These are phyloP conservation scores for Uloborus plumipes DNA, from an alignment of 2,888 invertebrate genomes.

Conservation along the genomic window DNA sequence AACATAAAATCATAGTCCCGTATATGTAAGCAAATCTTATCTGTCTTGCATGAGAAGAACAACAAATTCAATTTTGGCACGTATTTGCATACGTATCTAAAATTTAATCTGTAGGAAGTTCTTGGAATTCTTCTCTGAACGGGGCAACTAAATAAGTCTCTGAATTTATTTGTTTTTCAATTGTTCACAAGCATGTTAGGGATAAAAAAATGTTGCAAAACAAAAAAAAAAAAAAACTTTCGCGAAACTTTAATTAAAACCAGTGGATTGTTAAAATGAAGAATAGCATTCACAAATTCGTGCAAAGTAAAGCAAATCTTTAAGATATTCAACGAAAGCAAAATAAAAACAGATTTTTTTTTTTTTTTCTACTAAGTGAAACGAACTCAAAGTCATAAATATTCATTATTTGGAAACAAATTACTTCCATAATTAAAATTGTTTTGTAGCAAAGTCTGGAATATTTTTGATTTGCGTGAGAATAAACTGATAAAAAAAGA, in stretches of 20 bases:
- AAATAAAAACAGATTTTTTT: constrained; percentile 16
- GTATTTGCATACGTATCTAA: not conserved
- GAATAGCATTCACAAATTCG: constrained; percentile 27
- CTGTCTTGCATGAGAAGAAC: not conserved
- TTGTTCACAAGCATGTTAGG: constrained; percentile 5
- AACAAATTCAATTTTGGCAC: constrained; percentile 3
- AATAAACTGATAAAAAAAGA: not conserved
- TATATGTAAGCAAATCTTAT: too few relatives aligned
- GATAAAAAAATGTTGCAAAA: not conserved
- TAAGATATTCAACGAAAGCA: not conserved
- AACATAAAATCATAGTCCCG: too few relatives aligned
- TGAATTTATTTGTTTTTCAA: constrained; percentile 9
- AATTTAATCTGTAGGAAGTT: too few relatives aligned
- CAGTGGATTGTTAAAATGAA: constrained; percentile 26
- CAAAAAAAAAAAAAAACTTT: not conserved
- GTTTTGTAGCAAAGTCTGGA: not conserved
- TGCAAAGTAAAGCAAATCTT: not conserved
- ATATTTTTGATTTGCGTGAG: constrained; percentile 11
- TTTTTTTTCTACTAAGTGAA: constrained; percentile 3
- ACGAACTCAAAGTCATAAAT: constrained; percentile 46
- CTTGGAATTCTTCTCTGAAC: too few relatives aligned
- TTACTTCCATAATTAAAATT: constrained; percentile 51
- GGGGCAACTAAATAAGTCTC: too few relatives aligned
- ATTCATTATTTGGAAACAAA: constrained; percentile 50
- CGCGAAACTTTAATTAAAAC: constrained; percentile 38